Percentiles rank a stretch among this genome's conserved stretches.
Conservation (phyloP, 2,888 invertebrate species). For the Agonum fuliginosum region DNA sequence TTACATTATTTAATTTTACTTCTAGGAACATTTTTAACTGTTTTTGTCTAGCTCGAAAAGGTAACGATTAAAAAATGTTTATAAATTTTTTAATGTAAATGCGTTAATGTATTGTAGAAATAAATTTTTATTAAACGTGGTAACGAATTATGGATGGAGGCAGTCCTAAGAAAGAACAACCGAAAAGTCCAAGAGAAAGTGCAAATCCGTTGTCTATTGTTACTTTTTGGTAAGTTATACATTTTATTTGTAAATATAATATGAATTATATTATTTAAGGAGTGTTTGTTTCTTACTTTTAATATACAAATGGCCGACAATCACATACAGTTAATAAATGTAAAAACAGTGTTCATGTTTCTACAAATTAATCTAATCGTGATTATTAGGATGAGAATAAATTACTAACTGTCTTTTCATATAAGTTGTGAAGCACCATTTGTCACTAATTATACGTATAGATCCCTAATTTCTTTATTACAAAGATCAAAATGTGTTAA, state of each 20-base stretch:
- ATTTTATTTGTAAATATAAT: background rate
- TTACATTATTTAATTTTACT: background rate
- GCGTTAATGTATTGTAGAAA: background rate
- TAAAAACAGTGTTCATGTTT: too few relatives aligned
- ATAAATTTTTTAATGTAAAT: background rate
- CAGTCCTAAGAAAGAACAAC: constrained; percentile 75
- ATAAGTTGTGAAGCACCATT: too few relatives aligned
- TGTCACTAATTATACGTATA: too few relatives aligned
- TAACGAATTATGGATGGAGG: constrained; percentile 74
- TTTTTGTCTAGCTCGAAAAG: background rate
- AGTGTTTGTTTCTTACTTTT: too few relatives aligned
- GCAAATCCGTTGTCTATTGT: constrained; percentile 80
- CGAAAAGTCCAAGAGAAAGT: constrained; percentile 79
- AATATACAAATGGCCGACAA: too few relatives aligned
- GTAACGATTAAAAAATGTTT: background rate
- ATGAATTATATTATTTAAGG: background rate
- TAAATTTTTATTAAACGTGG: constrained; percentile 19
- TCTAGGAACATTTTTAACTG: background rate
- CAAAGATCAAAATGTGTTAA: too few relatives aligned
- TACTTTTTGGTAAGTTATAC: constrained; percentile 81
- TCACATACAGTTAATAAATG: too few relatives aligned
- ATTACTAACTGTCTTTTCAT: too few relatives aligned
- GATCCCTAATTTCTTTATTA: too few relatives aligned
- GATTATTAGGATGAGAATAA: too few relatives aligned
- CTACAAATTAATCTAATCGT: too few relatives aligned